These are phyloP conservation scores for Anoplolepis gracilipes DNA, from an alignment of 1,140 invertebrate genomes.

Conservation along the genomic window DNA sequence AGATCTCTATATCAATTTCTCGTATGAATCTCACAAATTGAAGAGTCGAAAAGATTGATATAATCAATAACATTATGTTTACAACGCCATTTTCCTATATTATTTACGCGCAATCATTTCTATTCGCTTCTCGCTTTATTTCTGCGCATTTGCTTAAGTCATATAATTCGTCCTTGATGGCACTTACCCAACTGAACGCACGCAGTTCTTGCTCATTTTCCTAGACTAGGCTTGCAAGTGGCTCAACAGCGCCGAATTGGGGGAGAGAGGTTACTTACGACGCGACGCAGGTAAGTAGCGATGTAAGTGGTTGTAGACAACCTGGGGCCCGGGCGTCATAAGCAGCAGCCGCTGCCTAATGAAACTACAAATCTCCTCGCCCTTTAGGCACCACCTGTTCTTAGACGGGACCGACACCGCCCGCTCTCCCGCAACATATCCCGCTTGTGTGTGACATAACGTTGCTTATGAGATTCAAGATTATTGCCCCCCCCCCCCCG, in stretches of 20 bases:
- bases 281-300: slow-evolving; percentile 83
- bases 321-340: slow-evolving; percentile 81
- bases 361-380: slow-evolving; percentile 86
- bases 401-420: slow-evolving; percentile 76
- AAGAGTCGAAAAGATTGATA: background rate
- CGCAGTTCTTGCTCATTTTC: slow-evolving; percentile 48
- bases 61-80: background rate
- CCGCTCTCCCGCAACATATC: slow-evolving; percentile 72
- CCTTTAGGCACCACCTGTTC: slow-evolving; percentile 84
- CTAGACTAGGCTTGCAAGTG: slow-evolving; percentile 28
- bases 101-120: background rate
- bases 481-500: slow-evolving; percentile 75
- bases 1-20: slow-evolving; percentile 37
- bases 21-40: background rate
- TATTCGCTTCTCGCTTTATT: slow-evolving; percentile 9
- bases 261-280: slow-evolving; percentile 70
- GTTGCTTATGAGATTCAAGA: slow-evolving; percentile 80
- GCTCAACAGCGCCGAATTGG: slow-evolving; percentile 52
- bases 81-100: no score
- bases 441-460: slow-evolving; percentile 78
- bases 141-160: slow-evolving; percentile 50
- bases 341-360: slow-evolving; percentile 85
- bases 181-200: slow-evolving; percentile 46
- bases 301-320: slow-evolving; percentile 86
- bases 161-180: slow-evolving; percentile 50